phyloP scores from a whole-genome alignment of 2,113 vertebrate species.

The Ellobius talpinus region DNA sequence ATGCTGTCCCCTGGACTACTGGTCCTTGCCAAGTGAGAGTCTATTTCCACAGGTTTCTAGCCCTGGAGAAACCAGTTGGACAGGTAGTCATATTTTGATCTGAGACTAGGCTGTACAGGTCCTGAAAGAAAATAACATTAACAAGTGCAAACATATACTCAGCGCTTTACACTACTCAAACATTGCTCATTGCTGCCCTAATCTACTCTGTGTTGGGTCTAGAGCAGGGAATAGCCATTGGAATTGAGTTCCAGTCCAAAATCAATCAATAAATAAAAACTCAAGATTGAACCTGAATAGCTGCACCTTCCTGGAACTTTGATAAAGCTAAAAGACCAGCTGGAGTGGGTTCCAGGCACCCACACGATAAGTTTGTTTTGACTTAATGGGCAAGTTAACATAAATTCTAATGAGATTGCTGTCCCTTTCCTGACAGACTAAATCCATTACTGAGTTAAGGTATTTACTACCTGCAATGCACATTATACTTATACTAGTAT shows the following conservation, averaged over 20 bases:
- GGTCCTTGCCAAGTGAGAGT: no score
- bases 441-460: not conserved
- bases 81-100: no score
- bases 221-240: not conserved
- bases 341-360: not conserved
- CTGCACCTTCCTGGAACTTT: not conserved
- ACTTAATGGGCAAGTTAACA: not conserved
- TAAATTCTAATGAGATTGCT: not conserved
- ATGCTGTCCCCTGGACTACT: no score
- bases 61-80: no score
- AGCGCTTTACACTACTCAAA: not conserved
- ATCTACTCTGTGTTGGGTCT: not conserved
- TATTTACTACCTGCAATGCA: not conserved
- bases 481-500: not conserved
- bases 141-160: not conserved
- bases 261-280: not conserved
- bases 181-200: not conserved
- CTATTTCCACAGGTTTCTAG: no score
- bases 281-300: not conserved
- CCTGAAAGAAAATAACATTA: not conserved
- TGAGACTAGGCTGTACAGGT: no score
- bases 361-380: not conserved
- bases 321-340: not conserved
- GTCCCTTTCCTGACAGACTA: not conserved
- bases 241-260: conserved; percentile 21